Conservation (phyloP, 2,797 vertebrate species). For the Streptopelia turtur region DNA sequence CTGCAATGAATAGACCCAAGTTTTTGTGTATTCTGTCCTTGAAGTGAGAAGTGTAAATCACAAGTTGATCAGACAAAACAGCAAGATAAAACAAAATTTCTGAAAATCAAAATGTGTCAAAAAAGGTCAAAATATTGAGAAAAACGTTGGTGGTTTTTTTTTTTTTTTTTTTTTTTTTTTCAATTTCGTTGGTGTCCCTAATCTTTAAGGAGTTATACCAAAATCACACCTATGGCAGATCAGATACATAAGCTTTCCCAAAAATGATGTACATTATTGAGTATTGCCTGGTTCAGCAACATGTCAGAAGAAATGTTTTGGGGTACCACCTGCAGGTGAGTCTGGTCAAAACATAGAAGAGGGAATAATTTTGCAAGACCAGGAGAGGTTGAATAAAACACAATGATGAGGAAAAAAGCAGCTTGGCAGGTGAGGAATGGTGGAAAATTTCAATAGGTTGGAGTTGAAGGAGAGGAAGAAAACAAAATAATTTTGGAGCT, state of each 20-base stretch:
- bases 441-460: not conserved
- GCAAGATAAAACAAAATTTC: not conserved
- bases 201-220: not conserved
- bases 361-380: not conserved
- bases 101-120: not conserved
- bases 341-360: not conserved
- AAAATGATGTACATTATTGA: not conserved
- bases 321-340: not conserved
- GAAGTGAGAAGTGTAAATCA: not conserved
- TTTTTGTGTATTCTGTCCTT: not conserved
- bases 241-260: not conserved
- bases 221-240: not conserved
- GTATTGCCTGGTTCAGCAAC: not conserved
- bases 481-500: not conserved
- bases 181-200: not conserved
- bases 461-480: not conserved
- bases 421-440: not conserved
- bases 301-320: not conserved
- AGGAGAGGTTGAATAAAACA: not conserved
- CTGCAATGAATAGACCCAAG: not conserved
- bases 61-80: not conserved
- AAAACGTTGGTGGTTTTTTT: no score
- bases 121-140: rapidly evolving
- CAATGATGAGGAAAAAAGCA: not conserved
- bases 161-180: not conserved